phyloP scores from a whole-genome alignment of 2,797 vertebrate genomes.

The Pygocentrus nattereri region DNA sequence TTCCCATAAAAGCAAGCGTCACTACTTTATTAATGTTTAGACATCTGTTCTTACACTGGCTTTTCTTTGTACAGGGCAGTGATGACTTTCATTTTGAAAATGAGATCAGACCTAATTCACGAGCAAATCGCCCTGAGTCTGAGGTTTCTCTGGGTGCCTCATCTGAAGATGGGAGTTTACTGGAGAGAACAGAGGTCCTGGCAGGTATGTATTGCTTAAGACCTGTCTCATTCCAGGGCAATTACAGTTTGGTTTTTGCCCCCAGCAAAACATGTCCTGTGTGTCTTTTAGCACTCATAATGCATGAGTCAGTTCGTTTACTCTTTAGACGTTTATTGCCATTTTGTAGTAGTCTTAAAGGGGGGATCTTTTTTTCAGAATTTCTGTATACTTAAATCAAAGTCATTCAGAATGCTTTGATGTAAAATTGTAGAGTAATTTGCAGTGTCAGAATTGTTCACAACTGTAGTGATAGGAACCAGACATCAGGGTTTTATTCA shows the following conservation, averaged over 20 bases:
- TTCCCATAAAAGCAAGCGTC: too few relatives aligned
- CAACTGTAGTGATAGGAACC: too few relatives aligned
- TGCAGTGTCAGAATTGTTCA: too few relatives aligned
- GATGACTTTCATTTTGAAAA: constrained; percentile 18
- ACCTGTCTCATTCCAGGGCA: neutral
- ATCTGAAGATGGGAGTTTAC: constrained; percentile 42
- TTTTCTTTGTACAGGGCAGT: constrained; percentile 18
- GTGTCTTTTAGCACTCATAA: neutral
- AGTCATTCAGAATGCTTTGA: too few relatives aligned
- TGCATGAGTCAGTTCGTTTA: too few relatives aligned
- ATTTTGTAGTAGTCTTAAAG: too few relatives aligned
- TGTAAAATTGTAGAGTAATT: too few relatives aligned
- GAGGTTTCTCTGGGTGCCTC: neutral
- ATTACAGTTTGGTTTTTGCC: neutral
- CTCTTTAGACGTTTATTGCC: too few relatives aligned
- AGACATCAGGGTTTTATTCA: too few relatives aligned
- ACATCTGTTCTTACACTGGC: neutral
- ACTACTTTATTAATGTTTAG: neutral
- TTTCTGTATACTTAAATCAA: too few relatives aligned
- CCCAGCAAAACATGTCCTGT: neutral
- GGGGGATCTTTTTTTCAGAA: too few relatives aligned
- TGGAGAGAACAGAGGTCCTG: constrained; percentile 62
- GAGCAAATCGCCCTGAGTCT: too few relatives aligned
- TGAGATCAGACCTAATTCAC: neutral
- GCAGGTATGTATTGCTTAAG: constrained; percentile 45